Conservation (phyloP, 2,888 invertebrate genomes). For the Drosophila diplacantha region DNA sequence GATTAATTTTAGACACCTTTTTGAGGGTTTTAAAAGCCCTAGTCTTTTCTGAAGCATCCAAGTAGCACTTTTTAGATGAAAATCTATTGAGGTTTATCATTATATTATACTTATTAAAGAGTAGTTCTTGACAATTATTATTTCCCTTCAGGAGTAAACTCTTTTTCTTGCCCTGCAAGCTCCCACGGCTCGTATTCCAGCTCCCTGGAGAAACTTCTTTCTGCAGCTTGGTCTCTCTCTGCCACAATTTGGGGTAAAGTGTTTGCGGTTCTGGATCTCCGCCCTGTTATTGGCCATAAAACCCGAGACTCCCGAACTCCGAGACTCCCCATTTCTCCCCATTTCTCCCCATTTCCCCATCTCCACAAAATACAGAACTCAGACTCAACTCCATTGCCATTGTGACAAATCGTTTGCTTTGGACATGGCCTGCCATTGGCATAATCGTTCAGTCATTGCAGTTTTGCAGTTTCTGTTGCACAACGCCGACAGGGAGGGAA, state of each 20-base stretch:
- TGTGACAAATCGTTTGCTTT: conserved; percentile 73
- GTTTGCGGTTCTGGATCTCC: conserved; percentile 56
- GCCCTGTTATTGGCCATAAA: conserved; percentile 56
- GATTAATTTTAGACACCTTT: not conserved
- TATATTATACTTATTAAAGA: too few relatives aligned
- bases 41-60: too few relatives aligned
- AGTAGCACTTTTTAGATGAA: too few relatives aligned
- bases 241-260: conserved; percentile 52
- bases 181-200: conserved; percentile 8
- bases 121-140: too few relatives aligned
- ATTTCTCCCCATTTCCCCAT: too few relatives aligned
- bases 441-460: conserved; percentile 72
- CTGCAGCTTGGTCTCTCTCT: not conserved
- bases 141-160: not conserved
- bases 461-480: conserved; percentile 48
- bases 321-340: conserved; percentile 14
- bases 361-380: conserved; percentile 9
- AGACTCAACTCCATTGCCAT: conserved; percentile 43
- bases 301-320: conserved; percentile 38
- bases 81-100: too few relatives aligned
- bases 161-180: not conserved
- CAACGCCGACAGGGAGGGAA: conserved; percentile 1
- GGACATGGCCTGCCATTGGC: conserved; percentile 66
- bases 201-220: conserved; percentile 8
- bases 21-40: not conserved